Percentiles rank a stretch among this genome's conserved stretches.
These are phyloP conservation scores for Sebastolobus alascanus DNA, from an alignment of 2,797 vertebrate species.

Conservation along the genomic window DNA sequence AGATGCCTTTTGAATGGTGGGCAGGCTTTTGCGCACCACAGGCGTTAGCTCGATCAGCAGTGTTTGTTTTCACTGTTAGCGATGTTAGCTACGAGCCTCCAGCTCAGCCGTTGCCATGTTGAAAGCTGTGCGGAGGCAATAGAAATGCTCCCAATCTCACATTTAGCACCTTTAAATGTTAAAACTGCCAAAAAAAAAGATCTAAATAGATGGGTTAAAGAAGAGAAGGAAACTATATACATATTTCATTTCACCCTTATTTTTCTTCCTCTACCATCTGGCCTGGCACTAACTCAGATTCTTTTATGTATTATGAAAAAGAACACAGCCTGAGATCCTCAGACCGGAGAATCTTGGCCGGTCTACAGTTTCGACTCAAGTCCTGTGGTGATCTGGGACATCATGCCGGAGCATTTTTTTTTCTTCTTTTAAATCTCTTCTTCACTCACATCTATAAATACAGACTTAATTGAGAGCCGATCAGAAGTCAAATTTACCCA, in stretches of 20 bases:
- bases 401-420: constrained; percentile 2
- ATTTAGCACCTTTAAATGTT: background rate
- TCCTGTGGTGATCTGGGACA: constrained; percentile 56
- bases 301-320: constrained; percentile 59
- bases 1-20: too few species aligned
- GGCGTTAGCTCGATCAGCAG: too few species aligned
- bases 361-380: constrained; percentile 31
- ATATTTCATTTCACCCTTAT: constrained; percentile 16
- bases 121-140: too few species aligned
- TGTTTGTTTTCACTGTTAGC: too few species aligned
- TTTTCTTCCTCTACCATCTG: constrained; percentile 37
- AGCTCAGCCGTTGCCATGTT: too few species aligned
- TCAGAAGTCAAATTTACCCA: background rate
- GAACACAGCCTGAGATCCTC: constrained; percentile 46
- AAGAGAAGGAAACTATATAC: constrained; percentile 6
- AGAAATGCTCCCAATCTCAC: too few species aligned
- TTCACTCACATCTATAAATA: constrained; percentile 22
- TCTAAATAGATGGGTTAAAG: background rate
- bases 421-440: constrained; percentile 6
- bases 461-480: background rate
- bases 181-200: background rate
- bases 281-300: constrained; percentile 41
- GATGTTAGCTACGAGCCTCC: too few species aligned
- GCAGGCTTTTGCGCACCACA: too few species aligned
- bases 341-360: constrained; percentile 51